Base-by-base conservation (phyloP, 2,888 invertebrate genomes). In the Melanostoma scalare region DNA sequence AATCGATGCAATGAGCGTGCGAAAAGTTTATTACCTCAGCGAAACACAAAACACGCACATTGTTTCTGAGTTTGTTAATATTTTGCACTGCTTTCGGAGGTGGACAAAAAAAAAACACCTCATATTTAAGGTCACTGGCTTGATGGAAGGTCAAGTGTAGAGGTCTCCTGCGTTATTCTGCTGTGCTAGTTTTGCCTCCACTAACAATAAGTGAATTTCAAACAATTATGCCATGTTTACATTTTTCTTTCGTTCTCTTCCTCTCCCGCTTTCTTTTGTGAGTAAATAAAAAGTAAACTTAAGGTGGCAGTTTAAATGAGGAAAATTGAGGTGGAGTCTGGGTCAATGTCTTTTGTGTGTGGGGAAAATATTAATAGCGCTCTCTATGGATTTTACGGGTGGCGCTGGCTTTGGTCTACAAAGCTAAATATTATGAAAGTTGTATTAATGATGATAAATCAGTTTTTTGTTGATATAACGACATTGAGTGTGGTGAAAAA, bases 191-290 rank as follows among this genome's bases (percentile, higher is more conserved):
- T 8, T 38, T 55, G n/a, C 55, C 9, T 20, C 6, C 9, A 8
- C 30, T 1, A 40, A 56, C 9, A 5, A 36, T 40, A 30, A 56
- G 2, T 30, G 3, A 5, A 3, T 40, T 35, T 36, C 8, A 38
- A 4, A 38, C 38, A 55, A 40, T 56, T 56, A 56, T 56, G 56
- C 56, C 38, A 38, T 56, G 56, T 40, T 56, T 56, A 56, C 56
- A 40, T 38, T 38, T 31, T 20, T 55, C 4, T 36, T 20, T 36
- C 10, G 35, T 55, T 36, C 4, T 20, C 20, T 38, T 38, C 38
- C 4, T 36, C n/a, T 36, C 35, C 36, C 36, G n/a, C 4, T 55
- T 36, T 56, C 0, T 40, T 2, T 38, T 40, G 10, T 30, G 40
- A 40, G 40, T 8, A 56, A 56, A 56, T 30, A 56, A 56, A 56